Evolutionary conservation across 2,888 invertebrate genomes (phyloP).

Genomic region (Notodonta dromedarius): DNA sequence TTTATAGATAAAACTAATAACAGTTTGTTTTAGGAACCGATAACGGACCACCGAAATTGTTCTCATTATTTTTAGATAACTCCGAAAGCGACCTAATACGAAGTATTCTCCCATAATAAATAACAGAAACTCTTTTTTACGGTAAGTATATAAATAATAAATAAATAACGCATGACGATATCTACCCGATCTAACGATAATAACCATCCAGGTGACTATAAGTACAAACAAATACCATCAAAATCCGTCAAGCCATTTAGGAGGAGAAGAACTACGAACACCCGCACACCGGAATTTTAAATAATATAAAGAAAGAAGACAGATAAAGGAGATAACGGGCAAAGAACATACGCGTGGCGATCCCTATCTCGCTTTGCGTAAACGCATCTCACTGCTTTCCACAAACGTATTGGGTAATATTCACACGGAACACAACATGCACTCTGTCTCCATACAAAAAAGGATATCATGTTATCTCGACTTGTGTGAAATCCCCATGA

Average conservation of each 20-base stretch:
- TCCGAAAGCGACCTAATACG: neutral
- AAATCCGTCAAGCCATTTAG: too few relatives aligned
- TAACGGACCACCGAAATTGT: constrained; percentile 6
- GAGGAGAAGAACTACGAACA: too few relatives aligned
- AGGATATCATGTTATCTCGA: constrained; percentile 17
- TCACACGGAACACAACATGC: constrained; percentile 8
- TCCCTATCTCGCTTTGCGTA: neutral
- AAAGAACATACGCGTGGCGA: neutral
- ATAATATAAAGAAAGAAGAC: too few relatives aligned
- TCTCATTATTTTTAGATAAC: constrained; percentile 5
- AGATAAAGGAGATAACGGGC: neutral
- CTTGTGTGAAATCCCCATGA: constrained; percentile 22
- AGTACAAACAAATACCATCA: too few relatives aligned
- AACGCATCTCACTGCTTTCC: neutral
- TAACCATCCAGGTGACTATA: too few relatives aligned
- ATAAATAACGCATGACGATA: too few relatives aligned
- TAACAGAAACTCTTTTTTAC: neutral
- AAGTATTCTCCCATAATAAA: neutral
- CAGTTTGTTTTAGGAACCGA: neutral
- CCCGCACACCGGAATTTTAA: too few relatives aligned
- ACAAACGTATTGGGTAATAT: neutral
- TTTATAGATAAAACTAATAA: constrained; percentile 4
- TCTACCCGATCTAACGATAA: too few relatives aligned
- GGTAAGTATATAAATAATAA: too few relatives aligned
- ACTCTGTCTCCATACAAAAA: constrained; percentile 11